Conservation (phyloP, 2,113 vertebrate species). For the Actenoides lindsayi region DNA sequence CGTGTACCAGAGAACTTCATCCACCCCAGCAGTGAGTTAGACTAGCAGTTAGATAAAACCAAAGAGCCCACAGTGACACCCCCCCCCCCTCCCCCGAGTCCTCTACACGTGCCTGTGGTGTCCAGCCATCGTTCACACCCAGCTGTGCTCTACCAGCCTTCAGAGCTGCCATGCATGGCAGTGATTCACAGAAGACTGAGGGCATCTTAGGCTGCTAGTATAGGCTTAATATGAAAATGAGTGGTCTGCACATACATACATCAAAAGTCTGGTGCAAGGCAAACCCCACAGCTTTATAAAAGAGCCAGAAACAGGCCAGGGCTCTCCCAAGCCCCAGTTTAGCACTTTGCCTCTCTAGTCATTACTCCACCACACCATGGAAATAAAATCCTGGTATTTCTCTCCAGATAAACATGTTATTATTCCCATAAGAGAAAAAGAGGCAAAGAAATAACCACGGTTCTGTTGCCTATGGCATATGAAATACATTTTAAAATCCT, state of each 20-base stretch:
- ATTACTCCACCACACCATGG: background rate
- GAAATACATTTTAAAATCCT: background rate
- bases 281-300: background rate
- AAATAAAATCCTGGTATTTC: background rate
- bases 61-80: accelerated
- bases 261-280: background rate
- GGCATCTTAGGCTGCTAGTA: background rate
- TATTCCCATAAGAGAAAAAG: background rate
- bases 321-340: background rate
- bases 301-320: background rate
- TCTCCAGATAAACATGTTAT: background rate
- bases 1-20: background rate
- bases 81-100: no score
- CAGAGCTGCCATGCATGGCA: background rate
- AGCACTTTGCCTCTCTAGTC: background rate
- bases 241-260: background rate
- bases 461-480: background rate
- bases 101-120: background rate
- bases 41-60: background rate
- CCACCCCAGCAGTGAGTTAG: background rate
- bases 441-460: background rate
- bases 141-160: background rate
- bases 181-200: background rate
- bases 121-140: background rate
- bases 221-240: background rate